Evolutionary conservation across 2,113 vertebrate species (phyloP).

Genomic region (Macrotus californicus): DNA sequence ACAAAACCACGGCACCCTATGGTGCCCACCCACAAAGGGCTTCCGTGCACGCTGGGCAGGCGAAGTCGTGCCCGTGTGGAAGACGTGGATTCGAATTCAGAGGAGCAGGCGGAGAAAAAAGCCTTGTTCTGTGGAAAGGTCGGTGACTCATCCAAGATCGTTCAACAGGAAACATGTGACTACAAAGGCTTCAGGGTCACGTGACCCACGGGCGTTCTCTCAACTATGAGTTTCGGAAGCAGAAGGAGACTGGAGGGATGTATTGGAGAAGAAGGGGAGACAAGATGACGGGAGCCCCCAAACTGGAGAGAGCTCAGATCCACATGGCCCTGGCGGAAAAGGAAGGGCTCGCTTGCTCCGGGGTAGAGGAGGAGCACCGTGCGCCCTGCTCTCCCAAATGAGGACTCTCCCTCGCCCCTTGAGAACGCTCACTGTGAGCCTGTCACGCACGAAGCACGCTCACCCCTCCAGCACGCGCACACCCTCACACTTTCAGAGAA

Average conservation of each 20-base stretch:
- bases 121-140: background rate
- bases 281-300: background rate
- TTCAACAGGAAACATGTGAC: background rate
- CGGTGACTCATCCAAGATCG: background rate
- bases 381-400: background rate
- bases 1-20: no score
- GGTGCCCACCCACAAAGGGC: no score
- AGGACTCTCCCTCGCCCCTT: background rate
- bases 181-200: background rate
- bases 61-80: no score
- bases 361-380: background rate
- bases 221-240: background rate
- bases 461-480: background rate
- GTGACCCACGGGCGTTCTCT: background rate
- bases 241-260: background rate
- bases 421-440: background rate
- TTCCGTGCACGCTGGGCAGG: no score
- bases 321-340: background rate
- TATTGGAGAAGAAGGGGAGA: background rate
- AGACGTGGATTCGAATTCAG: no score
- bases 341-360: background rate
- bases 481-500: background rate
- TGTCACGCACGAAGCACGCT: background rate
- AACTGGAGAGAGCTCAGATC: background rate
- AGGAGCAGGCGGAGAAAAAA: background rate